phyloP scores from a whole-genome alignment of 2,113 vertebrate species.

The Tachuris rubrigastra region DNA sequence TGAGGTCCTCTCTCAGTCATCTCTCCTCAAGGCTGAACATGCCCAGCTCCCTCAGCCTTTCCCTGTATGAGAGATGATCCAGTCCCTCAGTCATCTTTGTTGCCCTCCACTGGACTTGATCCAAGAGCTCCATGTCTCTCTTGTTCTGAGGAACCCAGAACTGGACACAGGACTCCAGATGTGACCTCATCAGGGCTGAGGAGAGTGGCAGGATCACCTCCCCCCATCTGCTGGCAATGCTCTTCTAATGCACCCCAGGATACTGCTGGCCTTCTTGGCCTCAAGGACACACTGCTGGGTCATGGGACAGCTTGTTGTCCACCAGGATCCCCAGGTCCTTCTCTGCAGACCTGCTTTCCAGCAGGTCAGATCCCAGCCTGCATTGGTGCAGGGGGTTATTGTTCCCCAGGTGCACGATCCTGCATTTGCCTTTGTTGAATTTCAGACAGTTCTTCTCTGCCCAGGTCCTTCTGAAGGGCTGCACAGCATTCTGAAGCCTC shows the following conservation, averaged over 20 bases:
- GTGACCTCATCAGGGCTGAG: not conserved
- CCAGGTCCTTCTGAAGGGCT: not conserved
- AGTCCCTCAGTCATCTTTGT: rapidly evolving
- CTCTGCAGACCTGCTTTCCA: not conserved
- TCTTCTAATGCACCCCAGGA: not conserved
- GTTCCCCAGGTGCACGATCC: not conserved
- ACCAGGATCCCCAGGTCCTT: not conserved
- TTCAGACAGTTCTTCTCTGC: not conserved
- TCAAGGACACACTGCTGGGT: not conserved
- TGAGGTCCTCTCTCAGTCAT: not conserved
- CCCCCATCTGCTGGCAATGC: not conserved
- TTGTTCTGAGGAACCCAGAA: not conserved
- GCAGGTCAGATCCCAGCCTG: not conserved
- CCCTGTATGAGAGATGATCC: not conserved
- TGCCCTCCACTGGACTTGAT: not conserved
- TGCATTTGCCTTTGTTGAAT: not conserved
- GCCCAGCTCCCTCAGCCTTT: not conserved
- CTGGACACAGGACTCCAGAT: not conserved
- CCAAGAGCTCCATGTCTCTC: not conserved
- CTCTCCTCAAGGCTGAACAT: not conserved
- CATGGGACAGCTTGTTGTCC: not conserved
- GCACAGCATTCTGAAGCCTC: not conserved
- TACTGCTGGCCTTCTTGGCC: not conserved
- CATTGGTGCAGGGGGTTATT: not conserved
- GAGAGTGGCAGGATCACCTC: not conserved